Conservation (phyloP, 2,888 invertebrate species). For the Ormyrus pomaceus region DNA sequence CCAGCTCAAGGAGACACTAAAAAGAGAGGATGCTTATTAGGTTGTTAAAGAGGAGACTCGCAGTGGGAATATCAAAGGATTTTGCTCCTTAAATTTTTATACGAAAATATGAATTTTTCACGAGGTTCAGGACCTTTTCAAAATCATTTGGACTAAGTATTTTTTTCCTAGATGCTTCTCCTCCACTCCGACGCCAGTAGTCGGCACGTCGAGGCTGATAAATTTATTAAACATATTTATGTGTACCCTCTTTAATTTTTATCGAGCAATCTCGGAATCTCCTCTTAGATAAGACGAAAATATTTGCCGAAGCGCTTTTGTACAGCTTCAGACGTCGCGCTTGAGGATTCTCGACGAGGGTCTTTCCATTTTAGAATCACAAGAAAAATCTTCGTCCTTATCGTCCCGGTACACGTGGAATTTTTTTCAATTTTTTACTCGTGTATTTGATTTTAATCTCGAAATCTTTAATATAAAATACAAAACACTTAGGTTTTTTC, state of each 20-base stretch:
- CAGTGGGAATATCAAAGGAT: conserved; percentile 32
- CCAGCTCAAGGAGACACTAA: conserved; percentile 13
- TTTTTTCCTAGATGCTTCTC: too few relatives aligned
- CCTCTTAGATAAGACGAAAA: too few relatives aligned
- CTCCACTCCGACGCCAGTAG: too few relatives aligned
- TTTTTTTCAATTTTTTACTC: not conserved
- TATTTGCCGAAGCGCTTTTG: too few relatives aligned
- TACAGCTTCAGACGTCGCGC: not conserved
- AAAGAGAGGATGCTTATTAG: conserved; percentile 49
- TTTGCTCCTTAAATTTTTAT: conserved; percentile 52
- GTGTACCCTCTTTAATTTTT: too few relatives aligned
- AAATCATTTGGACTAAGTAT: not conserved
- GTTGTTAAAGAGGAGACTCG: conserved; percentile 30
- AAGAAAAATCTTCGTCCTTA: not conserved
- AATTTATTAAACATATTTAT: too few relatives aligned
- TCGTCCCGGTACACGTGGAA: not conserved
- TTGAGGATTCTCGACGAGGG: not conserved
- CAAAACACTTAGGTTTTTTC: not conserved
- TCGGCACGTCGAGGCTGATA: too few relatives aligned
- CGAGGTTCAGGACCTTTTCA: not conserved
- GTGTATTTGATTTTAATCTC: not conserved
- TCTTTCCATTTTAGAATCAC: not conserved
- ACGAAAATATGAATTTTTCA: conserved; percentile 34
- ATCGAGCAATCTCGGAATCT: too few relatives aligned
- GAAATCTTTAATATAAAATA: not conserved